These are phyloP conservation scores for Synergus laeviventris DNA, from an alignment of 2,888 invertebrate genomes.

Conservation along the genomic window DNA sequence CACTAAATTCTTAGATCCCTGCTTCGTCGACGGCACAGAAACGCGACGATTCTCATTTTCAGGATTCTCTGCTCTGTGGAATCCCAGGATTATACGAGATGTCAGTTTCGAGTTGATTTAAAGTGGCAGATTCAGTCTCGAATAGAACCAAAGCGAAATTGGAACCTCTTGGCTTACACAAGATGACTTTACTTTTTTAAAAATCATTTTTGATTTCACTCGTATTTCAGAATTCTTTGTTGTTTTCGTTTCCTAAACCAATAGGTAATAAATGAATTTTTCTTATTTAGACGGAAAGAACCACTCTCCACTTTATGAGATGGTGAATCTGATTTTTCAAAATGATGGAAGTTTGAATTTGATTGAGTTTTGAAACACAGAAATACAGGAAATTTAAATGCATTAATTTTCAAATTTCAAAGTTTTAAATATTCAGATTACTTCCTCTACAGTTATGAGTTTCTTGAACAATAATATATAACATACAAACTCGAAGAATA, in stretches of 20 bases:
- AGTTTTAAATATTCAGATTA: neutral
- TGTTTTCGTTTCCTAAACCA: too few species aligned
- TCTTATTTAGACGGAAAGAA: too few species aligned
- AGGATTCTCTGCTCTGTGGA: conserved; percentile 30
- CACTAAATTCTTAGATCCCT: conserved; percentile 36
- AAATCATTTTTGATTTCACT: neutral
- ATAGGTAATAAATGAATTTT: too few species aligned
- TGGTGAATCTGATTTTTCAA: too few species aligned
- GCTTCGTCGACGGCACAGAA: neutral
- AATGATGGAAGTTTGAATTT: too few species aligned
- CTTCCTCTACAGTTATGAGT: neutral
- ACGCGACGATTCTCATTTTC: conserved; percentile 30
- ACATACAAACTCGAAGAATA: neutral
- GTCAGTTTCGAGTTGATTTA: conserved; percentile 34
- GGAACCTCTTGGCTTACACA: neutral
- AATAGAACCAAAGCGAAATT: neutral
- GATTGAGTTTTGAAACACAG: too few species aligned
- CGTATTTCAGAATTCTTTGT: neutral
- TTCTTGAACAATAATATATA: neutral
- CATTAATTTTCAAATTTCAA: neutral
- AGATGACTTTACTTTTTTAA: neutral
- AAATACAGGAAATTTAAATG: too few species aligned
- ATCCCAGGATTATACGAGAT: conserved; percentile 24
- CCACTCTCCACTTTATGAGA: too few species aligned
- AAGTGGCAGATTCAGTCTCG: conserved; percentile 24